A percentile compares a stretch with the other conserved stretches of the same genome.
Conservation (phyloP, 2,888 invertebrate genomes). For the Acanthosepion esculentum region DNA sequence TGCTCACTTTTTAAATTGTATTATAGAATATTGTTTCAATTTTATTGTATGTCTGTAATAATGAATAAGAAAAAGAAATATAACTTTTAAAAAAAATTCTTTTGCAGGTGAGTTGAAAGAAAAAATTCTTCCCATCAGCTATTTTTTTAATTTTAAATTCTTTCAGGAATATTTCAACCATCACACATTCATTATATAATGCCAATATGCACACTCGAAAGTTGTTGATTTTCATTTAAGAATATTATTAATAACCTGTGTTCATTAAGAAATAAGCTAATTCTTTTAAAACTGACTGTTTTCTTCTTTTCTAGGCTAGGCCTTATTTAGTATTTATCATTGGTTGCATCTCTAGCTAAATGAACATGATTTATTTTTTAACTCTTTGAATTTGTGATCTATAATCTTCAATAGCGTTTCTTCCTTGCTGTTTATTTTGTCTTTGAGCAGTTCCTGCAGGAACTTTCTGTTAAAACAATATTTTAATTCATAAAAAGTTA, state of each 20-base stretch:
- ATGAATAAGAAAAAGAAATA: too few relatives aligned
- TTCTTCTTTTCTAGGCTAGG: background rate
- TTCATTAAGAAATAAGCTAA: background rate
- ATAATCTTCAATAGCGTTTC: background rate
- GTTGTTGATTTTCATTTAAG: background rate
- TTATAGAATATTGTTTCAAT: too few relatives aligned
- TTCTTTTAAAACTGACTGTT: background rate
- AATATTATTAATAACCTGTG: background rate
- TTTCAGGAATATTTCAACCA: background rate
- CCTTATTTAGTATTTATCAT: too few relatives aligned
- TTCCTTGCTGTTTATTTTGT: background rate
- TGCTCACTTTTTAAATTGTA: too few relatives aligned
- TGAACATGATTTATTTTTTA: background rate
- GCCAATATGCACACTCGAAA: background rate
- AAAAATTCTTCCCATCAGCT: background rate
- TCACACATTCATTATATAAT: background rate
- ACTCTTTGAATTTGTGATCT: background rate
- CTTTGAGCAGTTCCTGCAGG: background rate
- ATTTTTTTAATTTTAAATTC: background rate
- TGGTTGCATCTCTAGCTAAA: background rate
- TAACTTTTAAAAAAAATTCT: background rate
- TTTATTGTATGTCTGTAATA: too few relatives aligned
- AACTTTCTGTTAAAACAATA: background rate
- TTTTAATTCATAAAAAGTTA: background rate
- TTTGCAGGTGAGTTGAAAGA: background rate